Conservation (phyloP, 2,888 invertebrate species). For the Rhingia campestris region DNA sequence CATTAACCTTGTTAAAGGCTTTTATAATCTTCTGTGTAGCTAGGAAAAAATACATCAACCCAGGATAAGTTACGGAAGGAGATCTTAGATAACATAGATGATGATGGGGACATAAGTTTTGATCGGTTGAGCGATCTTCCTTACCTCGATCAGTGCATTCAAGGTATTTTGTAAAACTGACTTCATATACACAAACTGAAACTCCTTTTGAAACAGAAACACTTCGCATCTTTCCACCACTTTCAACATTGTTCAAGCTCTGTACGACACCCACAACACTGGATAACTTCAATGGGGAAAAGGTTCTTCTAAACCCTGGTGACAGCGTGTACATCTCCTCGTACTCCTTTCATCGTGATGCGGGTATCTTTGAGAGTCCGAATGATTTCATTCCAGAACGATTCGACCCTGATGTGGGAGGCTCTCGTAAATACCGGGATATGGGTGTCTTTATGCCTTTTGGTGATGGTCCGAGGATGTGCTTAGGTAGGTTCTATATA, state of each 20-base stretch:
- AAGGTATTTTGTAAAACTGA: slow-evolving; percentile 69
- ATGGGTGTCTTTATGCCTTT: slow-evolving; percentile 78
- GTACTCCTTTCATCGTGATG: slow-evolving; percentile 77
- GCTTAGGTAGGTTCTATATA: slow-evolving; percentile 75
- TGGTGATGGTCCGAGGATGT: slow-evolving; percentile 79
- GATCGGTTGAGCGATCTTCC: slow-evolving; percentile 76
- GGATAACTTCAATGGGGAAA: slow-evolving; percentile 62
- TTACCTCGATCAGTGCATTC: slow-evolving; percentile 78
- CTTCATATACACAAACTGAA: background rate
- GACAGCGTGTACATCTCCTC: slow-evolving; percentile 73
- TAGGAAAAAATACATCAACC: slow-evolving; percentile 75
- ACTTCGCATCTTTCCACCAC: slow-evolving; percentile 77
- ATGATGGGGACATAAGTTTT: slow-evolving; percentile 69
- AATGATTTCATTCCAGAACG: slow-evolving; percentile 77
- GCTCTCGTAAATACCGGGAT: slow-evolving; percentile 76
- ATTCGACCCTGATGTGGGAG: slow-evolving; percentile 76
- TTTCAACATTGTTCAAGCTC: slow-evolving; percentile 75
- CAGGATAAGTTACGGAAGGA: slow-evolving; percentile 77
- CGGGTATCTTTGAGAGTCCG: slow-evolving; percentile 76
- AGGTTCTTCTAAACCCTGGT: slow-evolving; percentile 67
- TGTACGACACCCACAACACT: slow-evolving; percentile 75
- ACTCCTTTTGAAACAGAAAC: slow-evolving; percentile 74
- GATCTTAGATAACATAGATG: slow-evolving; percentile 59
- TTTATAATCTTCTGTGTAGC: slow-evolving; percentile 50
- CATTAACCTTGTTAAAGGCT: background rate